These are phyloP conservation scores for Catocala fraxini DNA, from an alignment of 2,888 invertebrate species.

Conservation along the genomic window DNA sequence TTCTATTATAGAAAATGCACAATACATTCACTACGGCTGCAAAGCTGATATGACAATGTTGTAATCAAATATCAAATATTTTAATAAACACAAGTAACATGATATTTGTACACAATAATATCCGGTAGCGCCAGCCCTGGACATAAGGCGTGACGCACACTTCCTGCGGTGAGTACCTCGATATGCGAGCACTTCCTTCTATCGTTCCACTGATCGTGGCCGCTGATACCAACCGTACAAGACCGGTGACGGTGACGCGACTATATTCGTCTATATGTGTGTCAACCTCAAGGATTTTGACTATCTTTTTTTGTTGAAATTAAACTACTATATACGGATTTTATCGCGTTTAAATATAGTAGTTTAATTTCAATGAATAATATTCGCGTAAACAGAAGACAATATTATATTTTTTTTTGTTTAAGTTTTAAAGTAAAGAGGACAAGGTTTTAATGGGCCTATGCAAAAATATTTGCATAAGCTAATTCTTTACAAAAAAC, in stretches of 20 bases:
- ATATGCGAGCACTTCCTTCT: constrained; percentile 43
- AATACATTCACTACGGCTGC: too few species aligned
- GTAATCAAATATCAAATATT: background rate
- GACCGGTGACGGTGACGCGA: constrained; percentile 13
- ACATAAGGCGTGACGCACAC: constrained; percentile 42
- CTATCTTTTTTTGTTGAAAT: background rate
- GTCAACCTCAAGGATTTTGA: constrained; percentile 15
- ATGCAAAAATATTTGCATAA: too few species aligned
- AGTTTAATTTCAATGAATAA: too few species aligned
- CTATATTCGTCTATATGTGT: constrained; percentile 15
- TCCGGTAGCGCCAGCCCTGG: constrained; percentile 35
- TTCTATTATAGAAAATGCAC: too few species aligned
- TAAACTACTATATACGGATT: too few species aligned
- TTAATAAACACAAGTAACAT: background rate
- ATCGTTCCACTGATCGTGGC: constrained; percentile 38
- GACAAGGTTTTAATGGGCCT: too few species aligned
- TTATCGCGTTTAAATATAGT: too few species aligned
- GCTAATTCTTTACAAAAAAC: too few species aligned
- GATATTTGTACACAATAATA: constrained; percentile 2
- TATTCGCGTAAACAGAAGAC: too few species aligned
- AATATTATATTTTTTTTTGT: too few species aligned
- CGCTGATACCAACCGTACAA: constrained; percentile 35
- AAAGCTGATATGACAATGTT: too few species aligned
- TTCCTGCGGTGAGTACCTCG: constrained; percentile 40
- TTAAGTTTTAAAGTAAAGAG: constrained; percentile 1